Evolutionary conservation across 92 coral and sea anemone genomes (phyloP).

Genomic region (Zoanthus solanderi): DNA sequence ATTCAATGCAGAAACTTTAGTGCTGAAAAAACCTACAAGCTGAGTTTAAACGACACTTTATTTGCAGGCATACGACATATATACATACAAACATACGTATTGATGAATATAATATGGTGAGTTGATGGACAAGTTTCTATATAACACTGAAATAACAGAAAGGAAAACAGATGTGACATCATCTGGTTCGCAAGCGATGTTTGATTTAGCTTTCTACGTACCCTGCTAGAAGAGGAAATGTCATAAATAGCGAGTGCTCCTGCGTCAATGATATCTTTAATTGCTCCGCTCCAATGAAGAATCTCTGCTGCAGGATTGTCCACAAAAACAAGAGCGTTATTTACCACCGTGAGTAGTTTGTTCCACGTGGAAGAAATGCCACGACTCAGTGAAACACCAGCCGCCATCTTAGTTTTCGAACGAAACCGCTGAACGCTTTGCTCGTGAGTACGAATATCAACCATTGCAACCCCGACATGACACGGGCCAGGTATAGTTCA

Average conservation of each 20-base stretch:
- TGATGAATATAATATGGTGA: neutral
- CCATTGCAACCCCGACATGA: too few species aligned
- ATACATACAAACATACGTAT: neutral
- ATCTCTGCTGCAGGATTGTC: slow-evolving; percentile 91
- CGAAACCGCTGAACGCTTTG: slow-evolving; percentile 12
- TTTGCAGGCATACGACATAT: neutral
- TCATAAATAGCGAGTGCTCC: slow-evolving; percentile 89
- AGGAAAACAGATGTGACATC: neutral
- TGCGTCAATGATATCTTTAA: slow-evolving; percentile 80
- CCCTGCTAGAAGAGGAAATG: slow-evolving; percentile 72
- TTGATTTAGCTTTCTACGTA: neutral
- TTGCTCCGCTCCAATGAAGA: slow-evolving; percentile 94
- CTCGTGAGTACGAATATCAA: neutral
- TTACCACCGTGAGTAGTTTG: slow-evolving; percentile 87
- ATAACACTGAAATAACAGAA: neutral
- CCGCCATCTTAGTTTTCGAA: slow-evolving; percentile 89
- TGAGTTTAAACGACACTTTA: neutral
- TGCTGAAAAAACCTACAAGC: neutral
- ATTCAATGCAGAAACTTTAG: neutral
- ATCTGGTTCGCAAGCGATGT: neutral
- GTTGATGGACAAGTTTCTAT: neutral
- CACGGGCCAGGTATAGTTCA: neutral
- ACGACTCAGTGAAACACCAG: slow-evolving; percentile 69
- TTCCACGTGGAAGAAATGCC: slow-evolving; percentile 80
- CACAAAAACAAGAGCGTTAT: slow-evolving; percentile 91